These are phyloP conservation scores for Drosophila suboccidentalis DNA, from an alignment of 2,888 invertebrate species.

Conservation along the genomic window DNA sequence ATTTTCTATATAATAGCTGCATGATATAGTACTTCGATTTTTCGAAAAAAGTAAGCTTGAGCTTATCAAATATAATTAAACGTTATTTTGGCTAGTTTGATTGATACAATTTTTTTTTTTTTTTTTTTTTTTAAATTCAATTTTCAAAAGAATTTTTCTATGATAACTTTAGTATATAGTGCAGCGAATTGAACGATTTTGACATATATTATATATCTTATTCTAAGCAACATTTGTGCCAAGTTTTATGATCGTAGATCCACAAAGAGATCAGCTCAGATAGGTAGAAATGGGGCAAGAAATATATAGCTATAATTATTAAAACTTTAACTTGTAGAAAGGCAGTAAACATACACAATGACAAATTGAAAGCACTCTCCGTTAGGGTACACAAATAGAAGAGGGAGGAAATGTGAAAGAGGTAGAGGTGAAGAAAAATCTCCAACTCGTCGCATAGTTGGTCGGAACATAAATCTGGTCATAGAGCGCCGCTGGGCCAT, in stretches of 20 bases:
- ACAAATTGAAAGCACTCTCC: neutral
- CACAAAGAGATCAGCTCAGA: neutral
- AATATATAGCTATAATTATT: neutral
- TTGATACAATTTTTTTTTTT: no score
- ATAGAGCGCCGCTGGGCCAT: conserved; percentile 64
- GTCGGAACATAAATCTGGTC: conserved; percentile 68
- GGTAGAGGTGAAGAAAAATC: conserved; percentile 31
- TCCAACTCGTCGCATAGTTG: conserved; percentile 20
- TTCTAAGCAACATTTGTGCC: neutral
- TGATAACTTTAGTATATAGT: neutral
- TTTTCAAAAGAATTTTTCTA: no score
- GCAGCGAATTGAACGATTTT: neutral
- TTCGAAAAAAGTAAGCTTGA: no score
- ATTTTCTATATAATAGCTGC: no score
- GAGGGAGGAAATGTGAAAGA: neutral
- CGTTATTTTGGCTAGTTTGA: no score
- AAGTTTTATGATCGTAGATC: neutral
- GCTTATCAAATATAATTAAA: no score
- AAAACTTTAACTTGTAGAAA: neutral
- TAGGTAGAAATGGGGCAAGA: neutral
- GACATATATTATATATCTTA: neutral
- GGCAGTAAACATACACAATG: neutral
- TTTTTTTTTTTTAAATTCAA: no score
- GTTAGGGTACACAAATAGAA: neutral
- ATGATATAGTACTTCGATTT: no score